Base-by-base conservation (phyloP, 2,797 vertebrate species). In the Aldrovandia affinis region DNA sequence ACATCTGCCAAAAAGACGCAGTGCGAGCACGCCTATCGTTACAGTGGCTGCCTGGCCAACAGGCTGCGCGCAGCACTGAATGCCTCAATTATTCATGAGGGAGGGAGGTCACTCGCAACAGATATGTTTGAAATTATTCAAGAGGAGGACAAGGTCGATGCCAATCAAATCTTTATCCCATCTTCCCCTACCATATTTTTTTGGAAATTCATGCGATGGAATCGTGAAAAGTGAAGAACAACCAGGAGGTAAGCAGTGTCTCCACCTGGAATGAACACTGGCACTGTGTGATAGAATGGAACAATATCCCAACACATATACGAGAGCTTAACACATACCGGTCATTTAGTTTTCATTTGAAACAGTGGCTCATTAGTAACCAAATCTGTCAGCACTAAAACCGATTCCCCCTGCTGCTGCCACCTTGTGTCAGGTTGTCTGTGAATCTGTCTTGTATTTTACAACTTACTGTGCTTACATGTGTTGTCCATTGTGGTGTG, bases 71-170 rank as follows among this genome's bases (percentile, higher is more conserved):
- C 77, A 44, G 61, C 86, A 75, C 63, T 61, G 55, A 85, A 28
- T 52, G 59, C 86, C 28, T 95, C 88, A 90, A 94, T 95, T 89
- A 95, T 94, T 91, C 87, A 96, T 94, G 85, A 90, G n/a, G 36
- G 85, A 88, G 91, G 90, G 89, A 90, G 88, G 87, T n/a, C 91
- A 92, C 90, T 90, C 90, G 90, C 90, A 88, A 86, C 87, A 90
- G 90, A 93, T 92, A 92, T 86, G 92, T 91, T 93, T 88, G 93
- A 90, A 93, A 92, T 93, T 93, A 94, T 94, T 92, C 88, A 89
- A 86, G 80, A 83, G 88, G 42, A 81, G 87, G 91, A 91, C 91
- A 89, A 89, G 91, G 90, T 92, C 89, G 87, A 86, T 89, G 92
- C 87, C 91, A 90, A 93, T 95, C 91, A 93, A 91, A 91, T 59